Evolutionary conservation across 2,888 invertebrate species (phyloP), one percentile per base, ranked within the genome.

Genomic region (Lasioglossum figueresi): DNA sequence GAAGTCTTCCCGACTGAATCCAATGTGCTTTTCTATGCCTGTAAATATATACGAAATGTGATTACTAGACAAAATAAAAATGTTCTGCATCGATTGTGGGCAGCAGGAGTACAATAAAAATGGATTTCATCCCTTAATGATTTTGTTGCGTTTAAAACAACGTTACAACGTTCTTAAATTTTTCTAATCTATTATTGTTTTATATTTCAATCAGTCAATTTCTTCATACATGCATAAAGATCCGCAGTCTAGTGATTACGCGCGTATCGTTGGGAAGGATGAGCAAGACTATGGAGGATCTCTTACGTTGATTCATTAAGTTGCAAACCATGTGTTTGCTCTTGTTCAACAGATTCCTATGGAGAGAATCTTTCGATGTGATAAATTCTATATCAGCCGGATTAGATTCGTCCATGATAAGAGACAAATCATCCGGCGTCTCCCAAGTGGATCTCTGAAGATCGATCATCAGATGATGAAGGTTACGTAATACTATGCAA

Each of bases 391-490:
- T 88, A 66, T 93, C 94, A 5, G 91, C 92, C 0, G 94, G 93
- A 45, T 89, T 88, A 4, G 85, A 75, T 86, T 94, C 94, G 63
- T 92, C 91, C 70, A 82, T 88, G 34, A 88, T 14, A 8, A 84
- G 12, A 19, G 72, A 88, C 23, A 83, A 86, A 76, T 88, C 85
- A 75, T 88, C 85, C 1, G 83, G 74, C 43, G 83, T 86, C 48
- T 93, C 92, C 95, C 95, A 95, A 4, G 88, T 82, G 10, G 88
- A 76, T 75, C 93, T 92, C 82, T 91, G 91, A 63, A 95, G 88
- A 85, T 94, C 94, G 34, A 95, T 89, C 73, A 95, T 88, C 6
- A 95, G 76, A 71, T 95, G 94, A 82, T 93, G 89, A 63, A 95
- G 93, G 89, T 94, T 94, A 43, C 94, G 89, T 37, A 95, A 87